These are phyloP conservation scores for Drosophila aldrichi DNA, from an alignment of 2,888 invertebrate species.

Conservation along the genomic window DNA sequence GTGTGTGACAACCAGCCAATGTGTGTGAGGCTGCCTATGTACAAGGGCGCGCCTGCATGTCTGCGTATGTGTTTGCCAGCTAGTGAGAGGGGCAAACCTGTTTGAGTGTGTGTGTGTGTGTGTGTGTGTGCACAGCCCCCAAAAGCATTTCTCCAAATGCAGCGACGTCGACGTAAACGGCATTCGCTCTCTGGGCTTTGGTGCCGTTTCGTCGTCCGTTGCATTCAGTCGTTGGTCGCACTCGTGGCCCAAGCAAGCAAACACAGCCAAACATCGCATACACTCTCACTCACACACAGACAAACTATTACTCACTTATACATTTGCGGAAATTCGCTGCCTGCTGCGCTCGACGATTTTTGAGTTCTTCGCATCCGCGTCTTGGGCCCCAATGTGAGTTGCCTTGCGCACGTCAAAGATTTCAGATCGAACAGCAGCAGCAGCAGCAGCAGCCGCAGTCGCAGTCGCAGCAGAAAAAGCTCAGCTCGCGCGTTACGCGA, in stretches of 20 bases:
- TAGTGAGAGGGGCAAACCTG: conserved; percentile 48
- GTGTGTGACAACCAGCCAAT: conserved; percentile 63
- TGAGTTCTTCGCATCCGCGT: conserved; percentile 79
- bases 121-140: conserved; percentile 70
- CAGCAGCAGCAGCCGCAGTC: conserved; percentile 22
- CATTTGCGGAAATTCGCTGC: conserved; percentile 39
- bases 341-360: conserved; percentile 59
- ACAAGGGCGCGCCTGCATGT: conserved; percentile 64
- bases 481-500: conserved; percentile 63
- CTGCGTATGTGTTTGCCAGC: conserved; percentile 40
- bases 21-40: conserved; percentile 78
- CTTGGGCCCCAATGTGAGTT: conserved; percentile 78
- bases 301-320: conserved; percentile 15
- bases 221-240: conserved; percentile 54
- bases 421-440: conserved; percentile 72
- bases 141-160: conserved; percentile 79
- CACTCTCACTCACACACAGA: conserved; percentile 13
- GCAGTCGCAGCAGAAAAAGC: conserved; percentile 50
- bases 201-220: conserved; percentile 65
- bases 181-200: conserved; percentile 58
- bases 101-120: conserved; percentile 21
- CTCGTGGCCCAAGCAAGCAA: conserved; percentile 48
- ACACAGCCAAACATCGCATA: conserved; percentile 63
- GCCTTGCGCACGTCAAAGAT: conserved; percentile 82
- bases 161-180: conserved; percentile 52